Conservation (phyloP, 2,113 vertebrate species). For the Peromyscus polionotus region DNA sequence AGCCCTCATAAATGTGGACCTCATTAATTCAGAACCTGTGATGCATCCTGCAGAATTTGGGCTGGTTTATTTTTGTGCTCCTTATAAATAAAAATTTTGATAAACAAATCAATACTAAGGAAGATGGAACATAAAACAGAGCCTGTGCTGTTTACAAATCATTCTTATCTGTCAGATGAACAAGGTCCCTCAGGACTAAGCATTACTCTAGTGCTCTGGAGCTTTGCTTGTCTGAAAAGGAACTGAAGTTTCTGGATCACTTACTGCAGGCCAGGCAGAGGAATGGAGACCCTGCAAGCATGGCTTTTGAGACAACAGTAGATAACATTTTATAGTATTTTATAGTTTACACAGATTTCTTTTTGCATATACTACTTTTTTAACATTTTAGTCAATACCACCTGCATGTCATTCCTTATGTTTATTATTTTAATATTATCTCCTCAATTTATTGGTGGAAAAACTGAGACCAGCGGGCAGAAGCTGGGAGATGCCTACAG, state of each 20-base stretch:
- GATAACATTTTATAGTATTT: not conserved
- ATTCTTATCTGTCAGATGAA: constrained; percentile 67
- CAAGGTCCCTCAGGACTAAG: constrained; percentile 36
- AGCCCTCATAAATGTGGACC: constrained; percentile 70
- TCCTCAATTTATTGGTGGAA: not conserved
- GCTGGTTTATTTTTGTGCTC: constrained; percentile 76
- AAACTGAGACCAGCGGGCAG: not conserved
- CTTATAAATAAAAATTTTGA: constrained; percentile 76
- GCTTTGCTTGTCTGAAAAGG: not conserved
- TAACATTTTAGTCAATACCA: not conserved
- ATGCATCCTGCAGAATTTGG: constrained; percentile 46
- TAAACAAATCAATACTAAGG: constrained; percentile 76
- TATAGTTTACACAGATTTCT: not conserved
- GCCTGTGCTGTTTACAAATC: constrained; percentile 54
- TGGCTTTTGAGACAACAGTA: not conserved
- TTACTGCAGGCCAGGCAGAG: not conserved
- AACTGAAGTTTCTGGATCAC: not conserved
- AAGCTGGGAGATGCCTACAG: not conserved
- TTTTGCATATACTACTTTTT: not conserved
- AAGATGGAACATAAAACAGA: constrained; percentile 66
- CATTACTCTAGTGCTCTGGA: not conserved
- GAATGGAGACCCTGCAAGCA: not conserved
- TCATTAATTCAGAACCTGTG: constrained; percentile 75
- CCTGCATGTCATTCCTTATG: not conserved
- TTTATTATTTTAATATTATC: not conserved